These are phyloP conservation scores for Bryconaethiops microstoma DNA, from an alignment of 2,797 vertebrate genomes.

Conservation along the genomic window DNA sequence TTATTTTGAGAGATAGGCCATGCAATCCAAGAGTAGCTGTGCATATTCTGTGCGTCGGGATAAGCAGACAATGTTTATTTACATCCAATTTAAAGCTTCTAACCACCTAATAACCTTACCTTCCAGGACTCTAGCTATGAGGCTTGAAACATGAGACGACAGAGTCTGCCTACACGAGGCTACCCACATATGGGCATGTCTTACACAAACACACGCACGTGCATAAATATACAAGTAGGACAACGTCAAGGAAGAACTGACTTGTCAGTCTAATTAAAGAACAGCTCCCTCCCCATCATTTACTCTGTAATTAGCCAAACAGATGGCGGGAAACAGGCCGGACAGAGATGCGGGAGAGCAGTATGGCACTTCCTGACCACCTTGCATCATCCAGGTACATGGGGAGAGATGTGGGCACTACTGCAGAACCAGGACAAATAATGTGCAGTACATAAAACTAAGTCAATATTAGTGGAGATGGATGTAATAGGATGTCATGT, in stretches of 20 bases:
- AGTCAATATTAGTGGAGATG: slow-evolving; percentile 27
- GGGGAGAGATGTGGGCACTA: not conserved
- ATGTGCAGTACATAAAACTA: not conserved
- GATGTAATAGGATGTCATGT: not conserved
- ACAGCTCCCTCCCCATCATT: slow-evolving; percentile 32
- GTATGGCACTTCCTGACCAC: slow-evolving; percentile 14
- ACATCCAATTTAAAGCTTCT: slow-evolving; percentile 21
- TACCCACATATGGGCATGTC: slow-evolving; percentile 16
- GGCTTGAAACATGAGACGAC: slow-evolving; percentile 34
- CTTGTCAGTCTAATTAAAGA: slow-evolving; percentile 49
- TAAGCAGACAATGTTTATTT: slow-evolving; percentile 11
- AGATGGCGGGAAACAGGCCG: slow-evolving; percentile 32
- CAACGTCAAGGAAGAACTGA: slow-evolving; percentile 4
- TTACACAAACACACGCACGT: slow-evolving; percentile 5
- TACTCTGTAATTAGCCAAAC: slow-evolving; percentile 37
- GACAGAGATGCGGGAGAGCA: slow-evolving; percentile 22
- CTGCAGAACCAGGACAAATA: slow-evolving; percentile 9
- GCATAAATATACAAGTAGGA: slow-evolving; percentile 11
- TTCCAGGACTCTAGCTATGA: slow-evolving; percentile 17
- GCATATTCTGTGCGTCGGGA: not conserved
- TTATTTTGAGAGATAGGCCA: slow-evolving; percentile 11
- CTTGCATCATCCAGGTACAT: not conserved
- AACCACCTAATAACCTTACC: slow-evolving; percentile 10
- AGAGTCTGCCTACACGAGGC: slow-evolving; percentile 16
- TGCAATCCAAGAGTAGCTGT: slow-evolving; percentile 4